Evolutionary conservation across 2,797 vertebrate species (phyloP).

Genomic region (Rhyacichthys aspro): DNA sequence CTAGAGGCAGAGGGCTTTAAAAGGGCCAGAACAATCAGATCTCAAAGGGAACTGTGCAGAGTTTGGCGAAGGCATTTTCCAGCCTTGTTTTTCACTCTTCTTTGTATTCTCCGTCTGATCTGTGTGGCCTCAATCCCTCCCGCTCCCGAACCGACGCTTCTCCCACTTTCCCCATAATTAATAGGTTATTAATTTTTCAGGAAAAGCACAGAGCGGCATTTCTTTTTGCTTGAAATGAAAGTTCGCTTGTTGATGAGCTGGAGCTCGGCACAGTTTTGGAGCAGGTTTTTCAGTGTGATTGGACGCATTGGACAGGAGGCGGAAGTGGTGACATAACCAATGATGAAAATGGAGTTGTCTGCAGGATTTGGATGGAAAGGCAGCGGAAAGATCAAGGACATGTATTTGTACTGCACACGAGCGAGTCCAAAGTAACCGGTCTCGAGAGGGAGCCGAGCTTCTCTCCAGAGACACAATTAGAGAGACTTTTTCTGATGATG

Average conservation of each 20-base stretch:
- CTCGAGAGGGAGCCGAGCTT: conserved; percentile 49
- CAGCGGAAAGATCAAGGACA: conserved; percentile 41
- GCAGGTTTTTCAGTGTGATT: conserved; percentile 32
- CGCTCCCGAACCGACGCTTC: conserved; percentile 16
- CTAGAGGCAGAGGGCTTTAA: conserved; percentile 46
- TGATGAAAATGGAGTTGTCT: background rate
- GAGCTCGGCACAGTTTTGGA: conserved; percentile 20
- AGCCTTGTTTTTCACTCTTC: conserved; percentile 44
- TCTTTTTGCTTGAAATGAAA: conserved; percentile 18
- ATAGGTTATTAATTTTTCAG: conserved; percentile 60
- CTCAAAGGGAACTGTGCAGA: conserved; percentile 44
- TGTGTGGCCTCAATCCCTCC: conserved; percentile 55
- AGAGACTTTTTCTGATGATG: conserved; percentile 60
- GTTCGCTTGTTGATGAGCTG: conserved; percentile 36
- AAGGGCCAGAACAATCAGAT: conserved; percentile 50
- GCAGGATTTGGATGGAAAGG: conserved; percentile 21
- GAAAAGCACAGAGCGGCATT: conserved; percentile 19
- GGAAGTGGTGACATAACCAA: conserved; percentile 14
- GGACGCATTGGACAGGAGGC: background rate
- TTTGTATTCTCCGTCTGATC: conserved; percentile 60
- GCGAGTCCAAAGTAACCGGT: conserved; percentile 33
- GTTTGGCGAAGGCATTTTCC: conserved; percentile 36
- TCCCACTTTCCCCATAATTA: conserved; percentile 56
- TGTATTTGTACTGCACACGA: conserved; percentile 40
- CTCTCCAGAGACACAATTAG: conserved; percentile 71